A percentile compares a stretch with the other conserved stretches of the same genome.
Evolutionary conservation across 2,113 vertebrate genomes (phyloP).

Genomic region (Rostratula benghalensis): DNA sequence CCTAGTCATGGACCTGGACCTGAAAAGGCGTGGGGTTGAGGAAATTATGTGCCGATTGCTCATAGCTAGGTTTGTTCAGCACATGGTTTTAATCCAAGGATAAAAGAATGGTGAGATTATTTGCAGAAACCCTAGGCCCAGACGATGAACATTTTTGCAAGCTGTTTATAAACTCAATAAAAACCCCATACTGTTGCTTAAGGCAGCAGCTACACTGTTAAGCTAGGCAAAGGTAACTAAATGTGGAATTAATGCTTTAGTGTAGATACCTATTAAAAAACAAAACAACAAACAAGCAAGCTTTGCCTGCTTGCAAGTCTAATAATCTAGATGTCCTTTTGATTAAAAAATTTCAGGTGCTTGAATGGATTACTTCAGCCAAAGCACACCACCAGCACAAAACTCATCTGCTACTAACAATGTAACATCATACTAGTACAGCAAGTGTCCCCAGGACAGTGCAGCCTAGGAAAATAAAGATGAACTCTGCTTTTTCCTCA

Average conservation of each 20-base stretch:
- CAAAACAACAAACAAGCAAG: background rate
- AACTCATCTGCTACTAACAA: background rate
- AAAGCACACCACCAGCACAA: background rate
- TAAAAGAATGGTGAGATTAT: background rate
- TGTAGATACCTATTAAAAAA: background rate
- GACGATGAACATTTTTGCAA: background rate
- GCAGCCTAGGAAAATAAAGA: background rate
- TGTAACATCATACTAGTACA: background rate
- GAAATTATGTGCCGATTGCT: slow-evolving; percentile 47
- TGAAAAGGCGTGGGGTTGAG: slow-evolving; percentile 50
- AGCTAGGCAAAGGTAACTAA: background rate
- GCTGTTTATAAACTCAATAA: background rate
- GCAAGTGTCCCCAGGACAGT: background rate
- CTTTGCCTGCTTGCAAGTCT: background rate
- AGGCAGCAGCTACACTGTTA: background rate
- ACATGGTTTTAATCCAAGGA: slow-evolving; percentile 20
- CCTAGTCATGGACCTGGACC: slow-evolving; percentile 49
- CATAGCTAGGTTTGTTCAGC: slow-evolving; percentile 30
- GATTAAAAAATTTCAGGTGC: background rate
- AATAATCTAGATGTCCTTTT: background rate
- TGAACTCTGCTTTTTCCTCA: background rate
- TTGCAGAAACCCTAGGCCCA: background rate
- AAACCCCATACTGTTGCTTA: background rate
- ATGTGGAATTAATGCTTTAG: background rate
- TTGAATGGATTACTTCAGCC: background rate